These are phyloP conservation scores for Hyalella azteca DNA, from an alignment of 2,888 invertebrate genomes.

Conservation along the genomic window DNA sequence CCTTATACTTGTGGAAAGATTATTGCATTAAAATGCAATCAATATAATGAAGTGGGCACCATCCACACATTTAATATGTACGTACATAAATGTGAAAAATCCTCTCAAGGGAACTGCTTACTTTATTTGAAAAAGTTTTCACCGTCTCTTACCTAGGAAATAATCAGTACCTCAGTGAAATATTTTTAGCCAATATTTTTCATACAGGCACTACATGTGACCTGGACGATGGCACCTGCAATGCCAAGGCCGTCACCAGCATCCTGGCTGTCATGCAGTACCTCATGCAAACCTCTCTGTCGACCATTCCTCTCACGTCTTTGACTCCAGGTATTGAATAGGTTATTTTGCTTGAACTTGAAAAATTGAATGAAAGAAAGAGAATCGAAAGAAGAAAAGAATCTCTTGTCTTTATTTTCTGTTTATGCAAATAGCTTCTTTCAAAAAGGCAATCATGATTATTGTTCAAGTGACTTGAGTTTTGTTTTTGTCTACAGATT, in stretches of 20 bases:
- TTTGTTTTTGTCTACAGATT: too few species aligned
- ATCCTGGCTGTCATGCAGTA: background rate
- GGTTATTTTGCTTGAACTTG: background rate
- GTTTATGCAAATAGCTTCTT: background rate
- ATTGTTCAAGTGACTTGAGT: too few species aligned
- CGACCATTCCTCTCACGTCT: background rate
- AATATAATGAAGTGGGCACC: too few species aligned
- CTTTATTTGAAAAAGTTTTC: background rate
- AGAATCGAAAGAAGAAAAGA: background rate
- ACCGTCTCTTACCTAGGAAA: background rate
- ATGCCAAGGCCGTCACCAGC: background rate
- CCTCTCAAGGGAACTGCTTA: background rate
- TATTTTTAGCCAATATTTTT: background rate
- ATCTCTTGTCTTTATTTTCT: background rate
- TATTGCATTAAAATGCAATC: too few species aligned
- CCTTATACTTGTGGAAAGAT: too few species aligned
- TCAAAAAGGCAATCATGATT: too few species aligned
- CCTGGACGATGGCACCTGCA: background rate
- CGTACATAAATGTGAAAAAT: background rate
- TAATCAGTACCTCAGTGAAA: background rate
- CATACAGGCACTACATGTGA: background rate
- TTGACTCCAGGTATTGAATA: background rate
- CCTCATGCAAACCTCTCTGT: background rate
- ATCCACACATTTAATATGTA: background rate
- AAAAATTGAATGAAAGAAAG: too few species aligned